Base-by-base conservation (phyloP, 1,140 invertebrate genomes). In the Dreissena polymorpha region DNA sequence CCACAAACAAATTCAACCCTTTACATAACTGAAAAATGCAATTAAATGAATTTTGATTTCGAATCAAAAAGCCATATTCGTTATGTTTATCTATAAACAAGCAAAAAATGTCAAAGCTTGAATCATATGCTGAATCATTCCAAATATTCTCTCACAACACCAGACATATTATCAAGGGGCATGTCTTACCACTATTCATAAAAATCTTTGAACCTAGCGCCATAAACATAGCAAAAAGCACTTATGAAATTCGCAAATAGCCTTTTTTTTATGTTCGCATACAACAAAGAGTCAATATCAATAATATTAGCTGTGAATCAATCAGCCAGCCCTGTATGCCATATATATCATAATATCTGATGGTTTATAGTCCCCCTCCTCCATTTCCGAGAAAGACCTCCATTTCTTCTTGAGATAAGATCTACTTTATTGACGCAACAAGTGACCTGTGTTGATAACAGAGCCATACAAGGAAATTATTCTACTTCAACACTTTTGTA, bases 221-320 rank as follows among this genome's bases (percentile, higher is more conserved):
- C 39, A 39, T 39, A 39, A 39, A 39, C 39, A 39, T 60, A n/a
- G 57, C 57, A n/a, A 60, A 60, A 60, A 60, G 57, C 57, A 60
- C 16, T 60, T 60, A 18, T 60, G 57, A 60, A 23, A 60, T 39
- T 39, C 39, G 8, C 39, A 39, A 39, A 39, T 39, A 39, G 39
- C 3, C 16, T 60, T n/a, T 60, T n/a, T 60, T 60, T 60, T 60
- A 60, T 60, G 21, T 60, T 12, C 57, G 39, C 2, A 60, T 60
- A 60, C 16, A 2, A 60, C 57, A 60, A 60, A 60, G 57, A 60
- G 57, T n/a, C 57, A 60, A 60, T 60, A 60, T 60, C 16, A 60
- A 60, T 60, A 60, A 60, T 60, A 60, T 60, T 60, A n/a, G 16
- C 16, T 18, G 21, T 60, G 57, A 60, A 60, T 60, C 57, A 60